These are phyloP conservation scores for Drosophila leontia DNA, from an alignment of 1,140 invertebrate species.

Conservation along the genomic window DNA sequence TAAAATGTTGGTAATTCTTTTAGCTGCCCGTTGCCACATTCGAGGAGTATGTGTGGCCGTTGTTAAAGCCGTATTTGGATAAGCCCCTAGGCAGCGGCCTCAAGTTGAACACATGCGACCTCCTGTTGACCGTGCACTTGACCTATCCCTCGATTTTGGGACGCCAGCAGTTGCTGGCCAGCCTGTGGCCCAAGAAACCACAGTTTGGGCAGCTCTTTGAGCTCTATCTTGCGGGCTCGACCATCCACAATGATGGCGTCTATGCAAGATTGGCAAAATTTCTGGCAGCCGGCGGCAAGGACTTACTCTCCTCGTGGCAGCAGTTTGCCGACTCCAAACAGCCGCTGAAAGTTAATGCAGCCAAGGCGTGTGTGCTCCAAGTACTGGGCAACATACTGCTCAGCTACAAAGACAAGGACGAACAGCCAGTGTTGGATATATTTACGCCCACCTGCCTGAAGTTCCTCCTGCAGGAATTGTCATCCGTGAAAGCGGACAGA, in stretches of 20 bases:
- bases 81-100: constrained; percentile 29
- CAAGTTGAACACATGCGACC: constrained; percentile 38
- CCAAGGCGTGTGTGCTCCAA: constrained; percentile 26
- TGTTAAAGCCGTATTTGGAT: constrained; percentile 26
- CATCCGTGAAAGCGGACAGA: constrained; percentile 6
- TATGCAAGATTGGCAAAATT: constrained; percentile 50
- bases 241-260: constrained; percentile 14
- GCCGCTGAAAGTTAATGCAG: constrained; percentile 31
- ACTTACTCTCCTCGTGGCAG: constrained; percentile 33
- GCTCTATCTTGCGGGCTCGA: constrained; percentile 37
- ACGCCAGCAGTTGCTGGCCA: constrained; percentile 22
- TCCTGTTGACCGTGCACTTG: constrained; percentile 46
- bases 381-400: constrained; percentile 28
- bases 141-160: constrained; percentile 31
- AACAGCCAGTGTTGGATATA: constrained; percentile 20
- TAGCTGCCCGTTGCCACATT: constrained; percentile 19
- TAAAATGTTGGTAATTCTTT: neutral
- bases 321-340: constrained; percentile 14
- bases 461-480: constrained; percentile 35
- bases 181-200: constrained; percentile 34
- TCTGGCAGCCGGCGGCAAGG: neutral
- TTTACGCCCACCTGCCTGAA: constrained; percentile 18
- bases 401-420: neutral
- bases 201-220: constrained; percentile 45
- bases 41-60: constrained; percentile 42